Evolutionary conservation across 30 jellyfish, hydroid and myxozoan species (phyloP).

Genomic region (Cassiopea xamachana): DNA sequence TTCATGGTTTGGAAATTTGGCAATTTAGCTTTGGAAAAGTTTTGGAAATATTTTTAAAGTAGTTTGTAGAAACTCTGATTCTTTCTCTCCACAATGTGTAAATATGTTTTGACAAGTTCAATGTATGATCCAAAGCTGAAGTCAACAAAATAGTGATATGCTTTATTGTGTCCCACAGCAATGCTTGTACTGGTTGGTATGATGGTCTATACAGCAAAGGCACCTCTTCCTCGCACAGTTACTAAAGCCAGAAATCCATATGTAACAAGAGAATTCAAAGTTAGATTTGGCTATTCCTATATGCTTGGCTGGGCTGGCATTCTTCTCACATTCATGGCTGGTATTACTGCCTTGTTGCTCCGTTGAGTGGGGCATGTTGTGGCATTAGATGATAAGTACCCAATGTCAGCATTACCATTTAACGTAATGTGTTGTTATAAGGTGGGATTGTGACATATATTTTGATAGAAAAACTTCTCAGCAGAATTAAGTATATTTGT

Average conservation of each 20-base stretch:
- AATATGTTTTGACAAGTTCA: no score
- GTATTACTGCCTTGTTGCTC: constrained; percentile 59
- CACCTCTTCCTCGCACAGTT: constrained; percentile 76
- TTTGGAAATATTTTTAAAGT: no score
- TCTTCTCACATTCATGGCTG: constrained; percentile 70
- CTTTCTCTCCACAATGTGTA: no score
- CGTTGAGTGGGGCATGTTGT: constrained; percentile 16
- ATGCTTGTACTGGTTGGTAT: constrained; percentile 67
- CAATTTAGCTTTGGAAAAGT: no score
- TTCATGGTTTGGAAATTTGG: no score
- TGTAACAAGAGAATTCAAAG: constrained; percentile 70
- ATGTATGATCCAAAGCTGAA: no score
- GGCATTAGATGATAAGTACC: background rate
- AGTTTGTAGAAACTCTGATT: no score
- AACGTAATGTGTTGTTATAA: background rate
- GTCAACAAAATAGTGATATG: background rate
- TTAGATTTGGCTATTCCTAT: constrained; percentile 78
- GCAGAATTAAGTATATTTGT: no score
- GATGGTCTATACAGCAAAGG: constrained; percentile 87
- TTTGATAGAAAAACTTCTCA: no score
- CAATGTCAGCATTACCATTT: background rate
- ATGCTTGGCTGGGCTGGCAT: constrained; percentile 81
- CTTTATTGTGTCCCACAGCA: constrained; percentile 20
- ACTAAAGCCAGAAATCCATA: constrained; percentile 69
- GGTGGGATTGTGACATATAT: background rate